Percentiles rank a stretch among this genome's conserved stretches.
Conservation (phyloP, 1,140 invertebrate species). For the Idris sp. region DNA sequence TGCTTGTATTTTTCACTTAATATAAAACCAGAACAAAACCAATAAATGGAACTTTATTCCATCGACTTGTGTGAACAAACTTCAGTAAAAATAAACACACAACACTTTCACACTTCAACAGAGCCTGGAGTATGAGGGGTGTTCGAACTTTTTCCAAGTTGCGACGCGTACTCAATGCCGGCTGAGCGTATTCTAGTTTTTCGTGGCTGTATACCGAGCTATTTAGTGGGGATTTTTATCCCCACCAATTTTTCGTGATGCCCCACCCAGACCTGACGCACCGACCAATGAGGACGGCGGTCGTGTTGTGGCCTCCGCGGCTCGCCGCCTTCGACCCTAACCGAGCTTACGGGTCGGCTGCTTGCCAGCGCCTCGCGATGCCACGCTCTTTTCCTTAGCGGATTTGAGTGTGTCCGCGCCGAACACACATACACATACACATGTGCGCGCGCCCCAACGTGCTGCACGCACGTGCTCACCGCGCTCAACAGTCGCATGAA, state of each 20-base stretch:
- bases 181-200: slow-evolving; percentile 78
- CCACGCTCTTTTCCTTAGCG: slow-evolving; percentile 52
- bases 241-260: slow-evolving; percentile 76
- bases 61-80: too few species aligned
- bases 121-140: neutral
- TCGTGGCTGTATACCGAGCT: slow-evolving; percentile 73
- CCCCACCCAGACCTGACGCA: slow-evolving; percentile 75
- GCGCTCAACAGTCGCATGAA: slow-evolving; percentile 22
- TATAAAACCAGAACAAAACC: too few species aligned
- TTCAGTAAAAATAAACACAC: too few species aligned
- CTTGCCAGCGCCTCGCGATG: slow-evolving; percentile 51
- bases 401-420: slow-evolving; percentile 16
- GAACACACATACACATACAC: neutral
- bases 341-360: slow-evolving; percentile 61
- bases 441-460: neutral
- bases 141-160: neutral
- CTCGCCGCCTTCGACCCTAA: slow-evolving; percentile 75
- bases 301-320: slow-evolving; percentile 78
- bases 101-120: neutral
- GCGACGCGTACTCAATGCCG: slow-evolving; percentile 75
- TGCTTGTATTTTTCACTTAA: too few species aligned
- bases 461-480: slow-evolving; percentile 40
- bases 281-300: slow-evolving; percentile 78
- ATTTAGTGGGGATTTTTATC: slow-evolving; percentile 78
- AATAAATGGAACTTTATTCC: neutral